A percentile compares a stretch with the other conserved stretches of the same genome.
Evolutionary conservation across 2,113 vertebrate genomes (phyloP).

Genomic region (Cervus canadensis): DNA sequence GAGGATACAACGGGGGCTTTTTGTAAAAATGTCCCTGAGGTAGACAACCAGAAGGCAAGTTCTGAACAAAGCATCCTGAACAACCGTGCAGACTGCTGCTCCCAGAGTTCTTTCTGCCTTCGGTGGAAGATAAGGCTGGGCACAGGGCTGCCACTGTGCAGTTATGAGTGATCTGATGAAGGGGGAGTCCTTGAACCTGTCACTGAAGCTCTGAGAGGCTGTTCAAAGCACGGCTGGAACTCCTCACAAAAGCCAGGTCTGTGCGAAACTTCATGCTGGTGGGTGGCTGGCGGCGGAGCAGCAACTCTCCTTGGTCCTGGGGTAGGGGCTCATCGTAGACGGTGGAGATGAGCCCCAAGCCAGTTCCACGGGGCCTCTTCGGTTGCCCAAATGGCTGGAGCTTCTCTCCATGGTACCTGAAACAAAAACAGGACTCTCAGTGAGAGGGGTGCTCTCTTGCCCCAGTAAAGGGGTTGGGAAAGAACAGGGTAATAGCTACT

Average conservation of each 20-base stretch:
- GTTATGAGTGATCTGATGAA: not conserved
- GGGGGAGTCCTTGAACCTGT: not conserved
- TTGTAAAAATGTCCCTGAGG: slow-evolving; percentile 39
- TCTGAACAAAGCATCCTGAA: not conserved
- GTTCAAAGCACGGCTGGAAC: not conserved
- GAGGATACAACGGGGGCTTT: not conserved
- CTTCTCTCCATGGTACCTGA: slow-evolving; percentile 96
- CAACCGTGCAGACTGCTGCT: not conserved
- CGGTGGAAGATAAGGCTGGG: not conserved
- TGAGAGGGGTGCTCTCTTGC: not conserved
- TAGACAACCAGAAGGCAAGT: slow-evolving; percentile 2
- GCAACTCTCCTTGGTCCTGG: slow-evolving; percentile 84
- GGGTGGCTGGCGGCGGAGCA: slow-evolving; percentile 88
- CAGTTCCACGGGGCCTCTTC: slow-evolving; percentile 81
- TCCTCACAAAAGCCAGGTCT: slow-evolving; percentile 76
- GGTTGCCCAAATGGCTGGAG: slow-evolving; percentile 80
- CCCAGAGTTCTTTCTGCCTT: not conserved
- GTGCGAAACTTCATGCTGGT: slow-evolving; percentile 91
- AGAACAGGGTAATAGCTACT: not conserved
- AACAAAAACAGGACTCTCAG: slow-evolving; percentile 15
- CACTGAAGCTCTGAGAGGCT: slow-evolving; percentile 42
- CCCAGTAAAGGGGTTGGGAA: not conserved
- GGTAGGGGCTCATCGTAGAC: slow-evolving; percentile 91
- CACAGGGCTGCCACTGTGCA: not conserved
- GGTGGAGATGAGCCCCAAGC: slow-evolving; percentile 87